phyloP scores from a whole-genome alignment of 2,888 invertebrate species.

The Xiphydria camelus region DNA sequence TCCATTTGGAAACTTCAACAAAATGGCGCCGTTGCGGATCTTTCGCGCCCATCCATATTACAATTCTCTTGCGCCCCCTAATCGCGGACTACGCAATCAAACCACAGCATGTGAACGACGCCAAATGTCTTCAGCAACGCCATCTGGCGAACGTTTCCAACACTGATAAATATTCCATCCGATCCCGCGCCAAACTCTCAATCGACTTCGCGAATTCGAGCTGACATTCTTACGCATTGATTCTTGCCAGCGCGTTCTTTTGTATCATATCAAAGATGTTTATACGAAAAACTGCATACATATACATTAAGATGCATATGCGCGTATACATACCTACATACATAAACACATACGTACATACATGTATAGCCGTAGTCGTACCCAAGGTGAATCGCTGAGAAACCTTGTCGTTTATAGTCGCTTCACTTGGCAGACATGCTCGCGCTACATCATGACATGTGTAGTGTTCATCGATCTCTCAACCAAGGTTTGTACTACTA shows the following conservation, averaged over 20 bases:
- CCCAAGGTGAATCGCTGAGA: slow-evolving; percentile 25
- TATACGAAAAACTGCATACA: slow-evolving; percentile 16
- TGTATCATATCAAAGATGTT: slow-evolving; percentile 13
- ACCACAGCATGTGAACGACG: no score
- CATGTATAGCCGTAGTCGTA: no score
- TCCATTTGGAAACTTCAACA: no score
- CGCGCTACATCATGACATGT: neutral
- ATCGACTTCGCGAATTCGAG: no score
- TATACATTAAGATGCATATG: slow-evolving; percentile 20
- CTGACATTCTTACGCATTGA: neutral
- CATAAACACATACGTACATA: slow-evolving; percentile 33
- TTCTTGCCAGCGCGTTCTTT: slow-evolving; percentile 13
- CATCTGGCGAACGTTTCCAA: no score
- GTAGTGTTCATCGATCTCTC: neutral
- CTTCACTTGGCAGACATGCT: slow-evolving; percentile 20
- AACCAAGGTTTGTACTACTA: neutral
- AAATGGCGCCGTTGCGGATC: no score
- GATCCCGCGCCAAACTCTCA: no score
- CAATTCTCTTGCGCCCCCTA: no score
- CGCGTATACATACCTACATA: slow-evolving; percentile 22
- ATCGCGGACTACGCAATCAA: no score
- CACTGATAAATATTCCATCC: no score
- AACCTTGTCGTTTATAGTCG: slow-evolving; percentile 30
- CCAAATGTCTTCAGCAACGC: no score
- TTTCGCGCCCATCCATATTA: no score